Evolutionary conservation across 2,797 vertebrate species (phyloP).

Genomic region (Parauchenoglanis ngamensis): DNA sequence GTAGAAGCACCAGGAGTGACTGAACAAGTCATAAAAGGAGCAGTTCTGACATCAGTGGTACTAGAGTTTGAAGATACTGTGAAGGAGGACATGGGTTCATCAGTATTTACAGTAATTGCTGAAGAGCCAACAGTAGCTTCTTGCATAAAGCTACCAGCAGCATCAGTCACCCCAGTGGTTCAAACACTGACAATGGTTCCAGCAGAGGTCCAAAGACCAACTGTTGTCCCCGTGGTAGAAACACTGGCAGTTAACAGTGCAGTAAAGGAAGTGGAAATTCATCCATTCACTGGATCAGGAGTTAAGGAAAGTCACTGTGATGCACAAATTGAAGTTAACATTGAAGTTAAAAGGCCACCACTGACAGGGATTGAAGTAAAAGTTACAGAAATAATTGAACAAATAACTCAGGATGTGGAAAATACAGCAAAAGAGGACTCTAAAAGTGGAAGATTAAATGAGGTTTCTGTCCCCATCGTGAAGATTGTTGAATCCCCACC

Average conservation of each 20-base stretch:
- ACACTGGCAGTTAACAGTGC: constrained; percentile 20
- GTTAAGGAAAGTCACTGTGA: constrained; percentile 22
- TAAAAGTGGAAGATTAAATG: neutral
- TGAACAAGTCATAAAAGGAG: neutral
- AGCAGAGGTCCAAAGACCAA: neutral
- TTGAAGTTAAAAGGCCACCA: constrained; percentile 34
- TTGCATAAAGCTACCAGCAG: neutral
- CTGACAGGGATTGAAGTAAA: constrained; percentile 14
- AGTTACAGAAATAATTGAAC: constrained; percentile 11
- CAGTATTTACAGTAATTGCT: neutral
- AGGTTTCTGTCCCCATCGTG: neutral
- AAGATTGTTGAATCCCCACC: neutral
- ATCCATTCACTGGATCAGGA: neutral
- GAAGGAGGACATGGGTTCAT: neutral
- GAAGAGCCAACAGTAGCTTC: neutral
- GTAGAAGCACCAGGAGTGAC: neutral
- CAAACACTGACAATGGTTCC: constrained; percentile 12
- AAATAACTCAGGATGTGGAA: neutral
- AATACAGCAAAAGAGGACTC: neutral
- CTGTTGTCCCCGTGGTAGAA: neutral
- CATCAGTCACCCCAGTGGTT: constrained; percentile 9
- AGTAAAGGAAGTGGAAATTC: constrained; percentile 28
- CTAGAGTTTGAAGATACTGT: neutral
- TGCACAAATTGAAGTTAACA: constrained; percentile 52
- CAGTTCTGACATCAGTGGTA: neutral